These are phyloP conservation scores for Formica aserva DNA, from an alignment of 2,888 invertebrate species.

Conservation along the genomic window DNA sequence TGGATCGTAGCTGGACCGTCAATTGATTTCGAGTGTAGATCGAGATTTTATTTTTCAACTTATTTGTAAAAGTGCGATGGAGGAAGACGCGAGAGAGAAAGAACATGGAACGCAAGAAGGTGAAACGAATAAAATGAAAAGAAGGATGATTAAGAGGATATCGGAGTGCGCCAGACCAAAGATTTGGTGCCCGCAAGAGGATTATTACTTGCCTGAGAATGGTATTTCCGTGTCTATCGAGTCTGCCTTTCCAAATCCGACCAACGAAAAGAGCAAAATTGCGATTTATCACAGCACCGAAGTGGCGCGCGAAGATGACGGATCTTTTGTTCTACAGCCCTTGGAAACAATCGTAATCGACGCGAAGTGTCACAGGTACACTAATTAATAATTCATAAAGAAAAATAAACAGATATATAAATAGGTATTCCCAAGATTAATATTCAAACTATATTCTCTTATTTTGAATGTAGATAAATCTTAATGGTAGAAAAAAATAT, in stretches of 20 bases:
- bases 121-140: not conserved
- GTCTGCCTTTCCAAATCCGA: constrained; percentile 61
- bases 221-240: constrained; percentile 76
- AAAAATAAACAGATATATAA: not conserved
- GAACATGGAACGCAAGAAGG: not conserved
- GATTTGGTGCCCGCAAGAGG: constrained; percentile 71
- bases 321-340: constrained; percentile 60
- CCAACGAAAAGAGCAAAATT: constrained; percentile 23
- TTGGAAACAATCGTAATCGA: constrained; percentile 65
- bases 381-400: not conserved
- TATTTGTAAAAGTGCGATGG: not conserved
- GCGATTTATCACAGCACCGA: constrained; percentile 65
- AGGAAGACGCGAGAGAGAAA: not conserved
- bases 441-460: not conserved
- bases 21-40: constrained; percentile 22
- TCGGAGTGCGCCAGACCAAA: constrained; percentile 65
- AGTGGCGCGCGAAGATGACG: constrained; percentile 57
- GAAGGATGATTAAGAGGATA: constrained; percentile 57
- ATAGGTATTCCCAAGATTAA: not conserved
- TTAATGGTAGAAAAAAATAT: not conserved
- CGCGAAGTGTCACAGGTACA: constrained; percentile 67
- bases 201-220: constrained; percentile 62
- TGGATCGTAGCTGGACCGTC: not conserved
- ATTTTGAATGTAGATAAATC: not conserved
- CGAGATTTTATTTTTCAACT: not conserved